phyloP scores from a whole-genome alignment of 1,140 invertebrate genomes.

The Drosophila teissieri region DNA sequence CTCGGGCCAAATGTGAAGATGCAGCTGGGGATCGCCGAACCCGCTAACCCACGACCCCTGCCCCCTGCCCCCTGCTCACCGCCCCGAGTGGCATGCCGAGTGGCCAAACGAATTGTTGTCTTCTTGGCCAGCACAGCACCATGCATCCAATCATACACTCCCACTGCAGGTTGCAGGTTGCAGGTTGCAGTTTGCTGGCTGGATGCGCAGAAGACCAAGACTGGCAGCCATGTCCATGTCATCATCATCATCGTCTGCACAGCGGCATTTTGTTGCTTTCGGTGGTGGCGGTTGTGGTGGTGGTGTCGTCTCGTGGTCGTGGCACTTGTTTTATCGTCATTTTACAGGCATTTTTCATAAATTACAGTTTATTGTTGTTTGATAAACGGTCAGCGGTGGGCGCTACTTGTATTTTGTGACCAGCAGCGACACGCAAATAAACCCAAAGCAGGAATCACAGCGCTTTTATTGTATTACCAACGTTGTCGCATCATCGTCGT shows the following conservation, averaged over 20 bases:
- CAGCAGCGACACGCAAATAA: constrained; percentile 73
- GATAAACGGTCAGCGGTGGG: constrained; percentile 78
- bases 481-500: constrained; percentile 51
- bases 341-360: constrained; percentile 83
- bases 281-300: constrained; percentile 37
- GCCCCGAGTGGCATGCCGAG: constrained; percentile 51
- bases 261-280: constrained; percentile 46
- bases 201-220: constrained; percentile 67
- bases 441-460: constrained; percentile 74
- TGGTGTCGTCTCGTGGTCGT: constrained; percentile 56
- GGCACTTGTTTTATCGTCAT: constrained; percentile 81
- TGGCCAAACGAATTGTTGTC: constrained; percentile 70
- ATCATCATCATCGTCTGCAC: constrained; percentile 72
- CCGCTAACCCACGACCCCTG: constrained; percentile 37
- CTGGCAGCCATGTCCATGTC: constrained; percentile 76
- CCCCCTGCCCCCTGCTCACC: not conserved
- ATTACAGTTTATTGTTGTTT: constrained; percentile 83
- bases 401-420: constrained; percentile 79
- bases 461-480: constrained; percentile 75
- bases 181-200: constrained; percentile 14
- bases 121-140: constrained; percentile 22
- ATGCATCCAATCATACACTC: constrained; percentile 7
- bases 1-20: constrained; percentile 73
- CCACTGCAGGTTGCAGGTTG: constrained; percentile 14
- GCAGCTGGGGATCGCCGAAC: constrained; percentile 64